Base-by-base conservation (phyloP, 1,140 invertebrate species). In the Gryon sp. region DNA sequence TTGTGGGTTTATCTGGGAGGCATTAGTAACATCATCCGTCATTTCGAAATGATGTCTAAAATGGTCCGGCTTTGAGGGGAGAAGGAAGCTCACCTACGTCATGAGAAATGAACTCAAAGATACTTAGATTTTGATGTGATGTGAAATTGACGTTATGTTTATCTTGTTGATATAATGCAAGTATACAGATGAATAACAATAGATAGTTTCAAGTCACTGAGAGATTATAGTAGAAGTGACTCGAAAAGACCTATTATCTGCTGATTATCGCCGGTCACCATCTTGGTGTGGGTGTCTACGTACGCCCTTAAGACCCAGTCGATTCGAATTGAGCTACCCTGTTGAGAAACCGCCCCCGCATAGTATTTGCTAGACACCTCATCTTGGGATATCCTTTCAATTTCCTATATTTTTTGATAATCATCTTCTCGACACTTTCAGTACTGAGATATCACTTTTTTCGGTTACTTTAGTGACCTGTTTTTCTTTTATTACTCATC, bases 331-430 rank as follows among this genome's bases (percentile, higher is more conserved):
- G 20, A 78, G 59, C 76, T 40, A 74, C 76, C 76, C 70, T 69
- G 65, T 52, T 24, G 72, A 59, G 73, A 76, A 73, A 48, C 62
- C 66, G 57, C 62, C 65, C 76, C 72, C 65, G 62, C 68, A 55
- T 20, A 63, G 38, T 48, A 24, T 18, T 22, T 73, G 53, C 68
- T 83, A 86, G 82, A 86, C 86, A 87, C 84, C 83, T 86, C 76
- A 81, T 86, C 79, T n/a, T n/a, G n/a, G 83, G 80, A 84, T 82
- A 87, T 83, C 86, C 85, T 86, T 87, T 87, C 87, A 86, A 87
- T 87, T 87, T 83, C 81, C 84, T 81, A 87, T 87, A 83, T 81
- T 63, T 70, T 79, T 77, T 16, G 86, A 87, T 87, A 87, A 83
- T 85, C 81, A 86, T 87, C 86, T 86, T 28, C 40, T 57, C n/a